Percentiles rank a stretch among this genome's conserved stretches.
Conservation (phyloP, 2,797 vertebrate species). For the Scarus forsteni region DNA sequence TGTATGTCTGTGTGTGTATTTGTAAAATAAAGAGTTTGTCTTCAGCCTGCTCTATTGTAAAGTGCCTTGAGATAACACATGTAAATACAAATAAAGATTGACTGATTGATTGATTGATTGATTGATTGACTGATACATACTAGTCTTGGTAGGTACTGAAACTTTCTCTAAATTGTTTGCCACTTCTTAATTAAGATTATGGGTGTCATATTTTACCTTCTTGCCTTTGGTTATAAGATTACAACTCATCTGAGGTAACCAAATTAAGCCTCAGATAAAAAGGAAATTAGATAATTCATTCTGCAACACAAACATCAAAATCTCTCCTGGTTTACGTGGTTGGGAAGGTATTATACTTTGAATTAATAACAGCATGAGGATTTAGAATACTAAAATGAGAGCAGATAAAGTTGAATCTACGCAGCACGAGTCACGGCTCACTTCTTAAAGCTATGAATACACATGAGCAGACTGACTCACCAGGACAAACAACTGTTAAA, state of each 20-base stretch:
- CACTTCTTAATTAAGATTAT: constrained; percentile 28
- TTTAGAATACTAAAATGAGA: constrained; percentile 21
- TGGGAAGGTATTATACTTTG: neutral
- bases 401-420: constrained; percentile 33
- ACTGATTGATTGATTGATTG: neutral
- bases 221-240: constrained; percentile 13
- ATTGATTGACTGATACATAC: constrained; percentile 2
- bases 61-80: no score
- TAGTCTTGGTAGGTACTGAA: constrained; percentile 2
- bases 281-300: constrained; percentile 33
- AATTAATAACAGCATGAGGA: constrained; percentile 37
- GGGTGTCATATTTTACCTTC: constrained; percentile 12
- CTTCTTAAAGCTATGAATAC: constrained; percentile 61
- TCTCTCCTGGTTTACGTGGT: constrained; percentile 11
- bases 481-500: constrained; percentile 71
- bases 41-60: no score
- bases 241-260: constrained; percentile 19
- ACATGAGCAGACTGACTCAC: constrained; percentile 64
- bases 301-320: constrained; percentile 17
- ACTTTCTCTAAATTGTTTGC: neutral
- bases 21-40: no score
- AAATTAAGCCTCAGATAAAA: constrained; percentile 31
- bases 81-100: no score
- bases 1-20: no score
- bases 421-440: constrained; percentile 35